Evolutionary conservation across 2,113 vertebrate genomes (phyloP), one percentile per base, ranked within the genome.

Genomic region (Tringa solitaria): DNA sequence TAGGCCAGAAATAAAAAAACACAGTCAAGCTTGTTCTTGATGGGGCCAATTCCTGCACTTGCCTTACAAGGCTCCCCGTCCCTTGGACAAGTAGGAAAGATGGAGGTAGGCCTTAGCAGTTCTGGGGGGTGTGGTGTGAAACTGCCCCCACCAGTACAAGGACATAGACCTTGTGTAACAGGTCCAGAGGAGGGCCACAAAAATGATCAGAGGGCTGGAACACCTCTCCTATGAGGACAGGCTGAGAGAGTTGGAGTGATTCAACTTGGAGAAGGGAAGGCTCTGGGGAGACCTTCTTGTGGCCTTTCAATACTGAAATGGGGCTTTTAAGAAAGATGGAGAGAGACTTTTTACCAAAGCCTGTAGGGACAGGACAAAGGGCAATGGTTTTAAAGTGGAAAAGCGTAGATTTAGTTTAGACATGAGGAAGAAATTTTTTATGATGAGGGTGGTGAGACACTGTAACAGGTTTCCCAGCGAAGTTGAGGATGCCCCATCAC

Each of bases 281-380:
- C 30, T 64, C 13, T 2, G 0, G 8, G 17, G 4, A 43, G 30
- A 76, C 18, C 1, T 73, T 51, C 7, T 21, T 32, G 48, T 4
- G 1, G 19, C 10, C 35, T 80, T 45, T 50, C 13, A 50, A 2
- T 51, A 45, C 14, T 5, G 69, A 13, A 64, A 79, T 4, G 30
- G 13, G 8, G 16, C 3, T 16, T 89, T 8, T 11, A 37, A 33
- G 53, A 73, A 69, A 30, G 41, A 24, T 46, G 28, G 20, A 16
- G 33, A 76, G 14, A 39, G 27, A 30, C 17, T 76, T 93, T 54
- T 81, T n/a, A 48, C 20, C 4, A 56, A 3, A 30, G 14, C 33
- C 19, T 70, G 22, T 37, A 84, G 43, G 45, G 53, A 33, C 16
- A 65, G 45, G 13, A 43, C 7, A 53, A 65, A 6, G 8, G 32